Conservation (phyloP, 1,140 invertebrate species). For the Globodera ellingtonae region DNA sequence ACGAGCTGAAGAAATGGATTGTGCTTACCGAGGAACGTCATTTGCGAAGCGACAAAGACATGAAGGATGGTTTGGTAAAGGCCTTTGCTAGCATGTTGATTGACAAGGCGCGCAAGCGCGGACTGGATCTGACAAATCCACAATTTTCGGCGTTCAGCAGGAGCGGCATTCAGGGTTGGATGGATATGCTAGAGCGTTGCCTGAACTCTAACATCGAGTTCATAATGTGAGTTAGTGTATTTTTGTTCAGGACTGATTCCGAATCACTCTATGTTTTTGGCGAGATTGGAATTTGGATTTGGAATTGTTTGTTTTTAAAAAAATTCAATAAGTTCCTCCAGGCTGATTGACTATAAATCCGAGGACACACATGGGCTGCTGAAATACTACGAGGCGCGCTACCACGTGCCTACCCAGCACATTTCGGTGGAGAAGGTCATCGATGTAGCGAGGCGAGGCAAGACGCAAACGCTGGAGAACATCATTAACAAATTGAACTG, state of each 20-base stretch:
- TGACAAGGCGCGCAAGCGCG: slow-evolving; percentile 31
- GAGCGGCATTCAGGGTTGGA: slow-evolving; percentile 25
- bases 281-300: slow-evolving; percentile 36
- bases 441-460: slow-evolving; percentile 34
- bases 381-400: slow-evolving; percentile 44
- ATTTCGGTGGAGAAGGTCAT: slow-evolving; percentile 41
- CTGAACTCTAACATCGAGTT: slow-evolving; percentile 40
- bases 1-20: slow-evolving; percentile 40
- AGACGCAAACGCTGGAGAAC: slow-evolving; percentile 40
- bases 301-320: not conserved
- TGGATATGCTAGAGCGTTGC: slow-evolving; percentile 41
- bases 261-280: slow-evolving; percentile 33
- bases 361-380: slow-evolving; percentile 43
- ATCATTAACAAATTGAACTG: slow-evolving; percentile 47
- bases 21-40: slow-evolving; percentile 26
- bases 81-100: slow-evolving; percentile 34
- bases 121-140: slow-evolving; percentile 20
- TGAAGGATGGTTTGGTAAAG: slow-evolving; percentile 2
- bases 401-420: slow-evolving; percentile 40
- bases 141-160: slow-evolving; percentile 10
- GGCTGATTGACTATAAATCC: slow-evolving; percentile 31
- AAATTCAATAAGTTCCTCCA: not conserved
- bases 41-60: not conserved
- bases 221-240: slow-evolving; percentile 27
- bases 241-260: slow-evolving; percentile 24